A percentile compares a stretch with the other conserved stretches of the same genome.
These are phyloP conservation scores for Graptemys geographica DNA, from an alignment of 2,797 vertebrate species.

Conservation along the genomic window DNA sequence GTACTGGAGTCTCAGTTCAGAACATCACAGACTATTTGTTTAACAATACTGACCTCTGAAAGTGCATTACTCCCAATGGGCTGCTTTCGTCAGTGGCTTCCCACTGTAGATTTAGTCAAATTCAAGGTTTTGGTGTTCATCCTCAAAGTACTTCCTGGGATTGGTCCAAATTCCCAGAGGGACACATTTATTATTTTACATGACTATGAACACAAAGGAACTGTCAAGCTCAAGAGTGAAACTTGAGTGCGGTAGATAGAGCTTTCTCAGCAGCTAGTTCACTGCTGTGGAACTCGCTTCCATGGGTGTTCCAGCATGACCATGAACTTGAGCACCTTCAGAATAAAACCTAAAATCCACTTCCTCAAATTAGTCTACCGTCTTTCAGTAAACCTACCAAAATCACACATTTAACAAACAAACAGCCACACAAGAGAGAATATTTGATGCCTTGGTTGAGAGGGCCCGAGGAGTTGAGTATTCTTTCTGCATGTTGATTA, in stretches of 20 bases:
- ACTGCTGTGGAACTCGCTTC: slow-evolving; percentile 1
- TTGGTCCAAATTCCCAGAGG: not conserved
- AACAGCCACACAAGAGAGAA: no score
- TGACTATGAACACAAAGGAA: slow-evolving; percentile 9
- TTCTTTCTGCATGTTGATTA: not conserved
- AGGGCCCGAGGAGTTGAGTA: not conserved
- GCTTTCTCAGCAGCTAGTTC: not conserved
- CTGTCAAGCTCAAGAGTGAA: slow-evolving; percentile 16
- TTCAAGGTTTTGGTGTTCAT: not conserved
- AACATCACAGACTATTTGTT: not conserved
- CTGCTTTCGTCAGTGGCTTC: not conserved
- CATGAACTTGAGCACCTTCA: not conserved
- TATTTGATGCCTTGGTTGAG: not conserved
- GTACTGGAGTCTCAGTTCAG: not conserved
- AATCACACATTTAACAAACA: not conserved
- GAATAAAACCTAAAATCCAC: not conserved
- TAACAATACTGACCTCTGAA: not conserved
- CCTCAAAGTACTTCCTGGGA: not conserved
- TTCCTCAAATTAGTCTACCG: not conserved
- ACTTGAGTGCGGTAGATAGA: not conserved
- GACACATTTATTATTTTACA: not conserved
- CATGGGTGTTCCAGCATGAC: not conserved
- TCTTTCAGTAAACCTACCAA: not conserved
- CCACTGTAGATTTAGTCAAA: slow-evolving; percentile 22
- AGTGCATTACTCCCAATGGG: not conserved